Base-by-base conservation (phyloP, 64 coral and sea anemone species). In the Montipora foliosa region DNA sequence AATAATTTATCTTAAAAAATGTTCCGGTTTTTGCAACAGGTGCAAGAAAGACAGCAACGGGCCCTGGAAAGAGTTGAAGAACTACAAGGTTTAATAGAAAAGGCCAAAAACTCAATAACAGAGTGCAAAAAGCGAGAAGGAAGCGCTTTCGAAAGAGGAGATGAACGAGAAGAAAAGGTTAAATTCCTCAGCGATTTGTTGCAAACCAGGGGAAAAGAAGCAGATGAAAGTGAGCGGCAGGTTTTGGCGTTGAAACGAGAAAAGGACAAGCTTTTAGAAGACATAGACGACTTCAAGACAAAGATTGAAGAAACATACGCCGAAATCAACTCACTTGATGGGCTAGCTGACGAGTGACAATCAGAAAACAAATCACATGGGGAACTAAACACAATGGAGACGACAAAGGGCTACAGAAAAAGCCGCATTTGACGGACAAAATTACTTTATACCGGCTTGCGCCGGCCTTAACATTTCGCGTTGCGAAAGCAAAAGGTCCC, bases 151-250 rank as follows among this genome's bases (percentile, higher is more conserved):
- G 82, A 86, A 45, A 68, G 82, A 48, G 82, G 66, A 47, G 82
- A 86, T 44, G 82, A 71, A 20, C 70, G 82, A 66, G 82, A 86
- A 45, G 44, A 72, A 72, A 86, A 86, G 66, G 11, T 71, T 17
- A 86, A 16, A 25, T 86, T 86, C 66, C 66, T 86, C 3, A n/a
- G 8, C 22, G 37, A 72, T 21, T 60, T 68, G 20, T 3, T 72
- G 8, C 82, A 72, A 45, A 71, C 44, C 44, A 71, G 22, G 11
- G 45, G 21, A 4, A 14, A 6, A 19, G 60, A 67, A 49, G 82
- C 82, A 7, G 82, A 86, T 7, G 82, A 86, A 2, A 71, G 50
- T 0, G 45, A 71, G 46, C 82, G 82, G 19, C 64, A 86, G 19
- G 64, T 22, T 4, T 19, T 6, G 5, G 49, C 45, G 6, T 13